A percentile compares a stretch with the other conserved stretches of the same genome.
These are phyloP conservation scores for Tylochromis polylepis DNA, from an alignment of 2,113 vertebrate genomes.

Conservation along the genomic window DNA sequence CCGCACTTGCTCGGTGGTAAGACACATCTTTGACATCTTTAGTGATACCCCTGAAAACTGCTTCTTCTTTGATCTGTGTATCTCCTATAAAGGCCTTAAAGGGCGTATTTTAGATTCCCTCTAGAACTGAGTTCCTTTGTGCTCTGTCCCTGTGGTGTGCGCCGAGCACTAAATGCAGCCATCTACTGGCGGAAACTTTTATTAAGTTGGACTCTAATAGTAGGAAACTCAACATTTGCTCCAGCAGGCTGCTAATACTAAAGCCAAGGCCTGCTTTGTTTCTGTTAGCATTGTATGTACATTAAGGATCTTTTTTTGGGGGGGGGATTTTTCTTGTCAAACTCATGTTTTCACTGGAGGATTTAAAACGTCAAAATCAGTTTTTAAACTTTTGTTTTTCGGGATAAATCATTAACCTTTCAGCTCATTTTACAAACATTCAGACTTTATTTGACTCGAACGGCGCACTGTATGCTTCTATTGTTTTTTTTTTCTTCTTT, in stretches of 20 bases:
- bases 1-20: slow-evolving; percentile 80
- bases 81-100: background rate
- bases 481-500: background rate
- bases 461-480: background rate
- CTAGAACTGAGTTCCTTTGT: slow-evolving; percentile 6
- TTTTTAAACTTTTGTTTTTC: background rate
- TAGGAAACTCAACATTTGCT: slow-evolving; percentile 25
- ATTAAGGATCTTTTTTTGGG: background rate
- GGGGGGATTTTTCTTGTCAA: background rate
- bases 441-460: background rate
- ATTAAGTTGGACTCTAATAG: slow-evolving; percentile 28
- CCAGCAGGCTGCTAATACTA: background rate
- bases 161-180: slow-evolving; percentile 39
- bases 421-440: background rate
- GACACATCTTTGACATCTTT: background rate
- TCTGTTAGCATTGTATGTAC: background rate
- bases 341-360: background rate
- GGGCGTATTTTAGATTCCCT: background rate
- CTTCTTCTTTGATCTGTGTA: background rate
- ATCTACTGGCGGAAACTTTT: slow-evolving; percentile 54
- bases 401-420: background rate
- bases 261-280: slow-evolving; percentile 5
- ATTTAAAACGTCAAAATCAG: background rate
- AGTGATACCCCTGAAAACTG: background rate
- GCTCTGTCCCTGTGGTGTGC: slow-evolving; percentile 4